Evolutionary conservation across 2,113 vertebrate species (phyloP).

Genomic region (Heloderma charlesbogerti): DNA sequence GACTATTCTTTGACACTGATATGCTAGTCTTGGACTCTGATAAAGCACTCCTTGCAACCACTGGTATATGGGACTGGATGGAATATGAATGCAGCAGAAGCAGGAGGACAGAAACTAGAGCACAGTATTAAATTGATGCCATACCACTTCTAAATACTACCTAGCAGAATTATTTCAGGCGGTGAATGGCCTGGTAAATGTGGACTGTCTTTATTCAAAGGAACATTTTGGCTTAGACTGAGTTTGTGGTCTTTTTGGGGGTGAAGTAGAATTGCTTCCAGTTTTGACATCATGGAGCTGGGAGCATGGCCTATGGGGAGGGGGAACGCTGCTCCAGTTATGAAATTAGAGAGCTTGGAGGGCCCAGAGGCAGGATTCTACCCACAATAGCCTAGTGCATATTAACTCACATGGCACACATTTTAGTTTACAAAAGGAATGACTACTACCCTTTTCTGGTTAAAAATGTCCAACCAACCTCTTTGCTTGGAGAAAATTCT

Average conservation of each 20-base stretch:
- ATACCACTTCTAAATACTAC: neutral
- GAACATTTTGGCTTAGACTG: neutral
- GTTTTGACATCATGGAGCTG: neutral
- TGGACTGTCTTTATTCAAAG: neutral
- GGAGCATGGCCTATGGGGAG: neutral
- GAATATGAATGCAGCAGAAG: neutral
- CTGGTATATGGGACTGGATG: neutral
- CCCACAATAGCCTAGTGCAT: neutral
- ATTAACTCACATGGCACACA: neutral
- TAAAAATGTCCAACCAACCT: slow-evolving; percentile 80
- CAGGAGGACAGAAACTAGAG: neutral
- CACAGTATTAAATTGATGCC: neutral
- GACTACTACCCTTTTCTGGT: neutral
- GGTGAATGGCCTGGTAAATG: neutral
- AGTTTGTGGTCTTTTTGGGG: neutral
- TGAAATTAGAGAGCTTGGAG: neutral
- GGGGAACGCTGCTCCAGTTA: neutral
- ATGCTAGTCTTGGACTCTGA: neutral
- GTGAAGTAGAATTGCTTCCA: neutral
- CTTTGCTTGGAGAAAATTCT: slow-evolving; percentile 99
- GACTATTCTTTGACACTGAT: neutral
- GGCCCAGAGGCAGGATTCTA: neutral
- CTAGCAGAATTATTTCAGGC: neutral
- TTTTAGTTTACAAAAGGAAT: neutral
- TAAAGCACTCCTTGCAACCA: neutral